Evolutionary conservation across 1,140 invertebrate species (phyloP).

Genomic region (Zaprionus africanus): DNA sequence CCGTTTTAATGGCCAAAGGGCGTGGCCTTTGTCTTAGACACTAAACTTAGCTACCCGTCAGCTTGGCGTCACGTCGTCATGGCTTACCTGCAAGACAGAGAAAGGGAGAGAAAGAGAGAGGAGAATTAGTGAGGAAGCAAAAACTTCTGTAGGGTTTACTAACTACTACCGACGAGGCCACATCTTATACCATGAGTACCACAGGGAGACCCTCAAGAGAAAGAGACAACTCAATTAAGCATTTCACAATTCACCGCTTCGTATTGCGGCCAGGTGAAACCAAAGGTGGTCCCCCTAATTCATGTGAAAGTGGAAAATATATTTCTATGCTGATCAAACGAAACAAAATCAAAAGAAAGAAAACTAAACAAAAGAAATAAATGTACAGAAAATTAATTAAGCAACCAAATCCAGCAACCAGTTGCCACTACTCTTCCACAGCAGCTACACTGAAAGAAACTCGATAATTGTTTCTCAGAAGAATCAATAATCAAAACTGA

Average conservation of each 20-base stretch:
- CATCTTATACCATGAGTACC: background rate
- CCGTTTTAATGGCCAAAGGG: constrained; percentile 48
- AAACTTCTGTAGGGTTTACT: constrained; percentile 14
- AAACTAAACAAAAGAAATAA: constrained; percentile 34
- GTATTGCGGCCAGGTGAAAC: constrained; percentile 27
- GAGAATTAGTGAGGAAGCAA: constrained; percentile 45
- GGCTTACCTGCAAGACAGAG: constrained; percentile 42
- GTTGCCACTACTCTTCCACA: constrained; percentile 23
- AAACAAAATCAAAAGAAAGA: background rate
- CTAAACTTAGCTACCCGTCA: constrained; percentile 19
- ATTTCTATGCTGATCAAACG: constrained; percentile 17
- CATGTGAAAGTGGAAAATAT: constrained; percentile 66
- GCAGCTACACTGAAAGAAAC: background rate
- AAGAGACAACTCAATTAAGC: constrained; percentile 27
- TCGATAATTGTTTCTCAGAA: background rate
- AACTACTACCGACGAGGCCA: background rate
- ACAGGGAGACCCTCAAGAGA: background rate
- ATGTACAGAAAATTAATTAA: constrained; percentile 67
- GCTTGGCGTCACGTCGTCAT: constrained; percentile 4
- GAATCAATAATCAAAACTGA: too few species aligned
- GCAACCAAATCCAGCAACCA: constrained; percentile 5
- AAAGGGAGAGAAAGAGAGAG: constrained; percentile 8
- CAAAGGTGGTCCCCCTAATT: constrained; percentile 37
- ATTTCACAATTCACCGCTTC: constrained; percentile 10
- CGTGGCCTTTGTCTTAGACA: constrained; percentile 64